A percentile compares a stretch with the other conserved stretches of the same genome.
Conservation (phyloP, 2,797 vertebrate species). For the Scolopax bukidnonensis region DNA sequence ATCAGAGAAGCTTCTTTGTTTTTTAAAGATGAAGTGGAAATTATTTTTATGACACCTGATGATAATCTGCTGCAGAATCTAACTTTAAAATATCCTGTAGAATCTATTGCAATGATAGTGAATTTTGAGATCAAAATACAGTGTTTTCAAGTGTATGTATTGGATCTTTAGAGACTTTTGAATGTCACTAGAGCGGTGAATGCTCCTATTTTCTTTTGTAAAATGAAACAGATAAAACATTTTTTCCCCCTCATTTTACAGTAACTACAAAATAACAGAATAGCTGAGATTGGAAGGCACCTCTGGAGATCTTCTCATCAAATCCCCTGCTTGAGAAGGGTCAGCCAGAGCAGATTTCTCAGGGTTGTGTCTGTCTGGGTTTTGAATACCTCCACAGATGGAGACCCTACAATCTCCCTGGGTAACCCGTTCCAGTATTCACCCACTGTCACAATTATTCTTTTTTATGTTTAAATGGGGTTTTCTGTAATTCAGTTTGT, state of each 20-base stretch:
- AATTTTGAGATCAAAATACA: not conserved
- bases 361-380: not conserved
- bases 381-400: not conserved
- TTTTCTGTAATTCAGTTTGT: not conserved
- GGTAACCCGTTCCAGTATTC: not conserved
- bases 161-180: not conserved
- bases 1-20: not conserved
- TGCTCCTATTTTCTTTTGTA: not conserved
- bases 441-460: not conserved
- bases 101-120: not conserved
- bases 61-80: not conserved
- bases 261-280: not conserved
- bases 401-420: not conserved
- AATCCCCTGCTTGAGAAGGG: rapidly evolving
- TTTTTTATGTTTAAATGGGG: rapidly evolving
- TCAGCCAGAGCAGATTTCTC: not conserved
- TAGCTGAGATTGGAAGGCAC: not conserved
- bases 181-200: not conserved
- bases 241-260: not conserved
- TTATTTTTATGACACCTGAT: not conserved
- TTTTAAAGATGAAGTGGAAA: not conserved
- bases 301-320: not conserved
- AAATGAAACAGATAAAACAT: not conserved
- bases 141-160: not conserved
- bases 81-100: not conserved